Base-by-base conservation (phyloP, 2,888 invertebrate species). In the Paralinhomoeus sp. region DNA sequence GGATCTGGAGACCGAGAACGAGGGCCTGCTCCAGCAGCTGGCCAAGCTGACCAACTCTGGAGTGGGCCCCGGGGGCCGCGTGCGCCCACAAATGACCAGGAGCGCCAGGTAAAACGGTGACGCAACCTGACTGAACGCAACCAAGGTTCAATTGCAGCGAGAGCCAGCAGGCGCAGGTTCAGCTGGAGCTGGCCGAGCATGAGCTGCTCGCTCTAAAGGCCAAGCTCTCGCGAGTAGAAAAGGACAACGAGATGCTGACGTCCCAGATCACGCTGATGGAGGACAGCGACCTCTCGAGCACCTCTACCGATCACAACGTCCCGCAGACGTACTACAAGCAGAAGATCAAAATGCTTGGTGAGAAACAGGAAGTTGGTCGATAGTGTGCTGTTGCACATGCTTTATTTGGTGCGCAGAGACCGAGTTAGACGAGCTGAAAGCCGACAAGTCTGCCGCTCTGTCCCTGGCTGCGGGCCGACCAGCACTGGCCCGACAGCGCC, bases 1-100 rank as follows among this genome's bases (percentile, higher is more conserved):
- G 62, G 77, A 85, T 61, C 75, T 87, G 64, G 89, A 91, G 70
- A 84, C 85, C 66, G 89, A 91, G 73, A 89, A 89, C 72, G 89
- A 91, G 68, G 81, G 81, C 56, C 73, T 87, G 68, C 77, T 81
- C 68, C 74, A 81, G 71, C 87, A 87, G 74, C 75, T 89, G 70
- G 81, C 84, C 74, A 85, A 85, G 76, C 78, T 87, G 77, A 81
- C 83, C 71, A 75, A 76, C 67, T 76, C 51, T 49, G 24, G 49
- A 54, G 45, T 51, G 53, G 50, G 53, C 51, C 21, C 41, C 15
- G 35, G 37, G 46, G 51, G 42, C 48, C 18, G 15, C 7, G n/a
- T 17, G 9, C 51, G 46, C 51, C 56, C 57, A 46, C 47, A 49
- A 22, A 54, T 54, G 50, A 49, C 45, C n/a, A 31, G 52, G 27